A percentile compares a stretch with the other conserved stretches of the same genome.
Conservation (phyloP, 2,113 vertebrate species). For the Lophius piscatorius region DNA sequence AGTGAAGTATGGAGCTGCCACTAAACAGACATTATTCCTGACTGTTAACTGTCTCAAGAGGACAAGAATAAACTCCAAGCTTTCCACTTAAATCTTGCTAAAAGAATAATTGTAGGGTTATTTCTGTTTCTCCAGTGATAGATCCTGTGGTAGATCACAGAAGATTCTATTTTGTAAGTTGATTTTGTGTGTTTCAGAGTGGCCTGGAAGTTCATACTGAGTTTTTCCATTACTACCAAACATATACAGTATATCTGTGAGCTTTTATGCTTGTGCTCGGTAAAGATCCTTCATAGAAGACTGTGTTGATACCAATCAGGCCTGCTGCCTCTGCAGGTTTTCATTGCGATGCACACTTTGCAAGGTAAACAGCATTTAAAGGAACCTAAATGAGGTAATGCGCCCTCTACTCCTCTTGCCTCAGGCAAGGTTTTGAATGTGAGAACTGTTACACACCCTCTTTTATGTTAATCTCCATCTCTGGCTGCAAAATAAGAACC, state of each 20-base stretch:
- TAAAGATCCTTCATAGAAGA: conserved; percentile 20
- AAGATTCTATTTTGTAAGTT: background rate
- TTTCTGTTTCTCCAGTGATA: background rate
- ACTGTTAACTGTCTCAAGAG: too few species aligned
- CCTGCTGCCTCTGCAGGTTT: conserved; percentile 53
- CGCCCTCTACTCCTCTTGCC: conserved; percentile 66
- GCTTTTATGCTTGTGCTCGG: background rate
- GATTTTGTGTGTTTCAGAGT: too few species aligned
- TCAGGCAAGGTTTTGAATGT: conserved; percentile 71
- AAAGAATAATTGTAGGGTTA: background rate
- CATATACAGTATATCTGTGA: background rate
- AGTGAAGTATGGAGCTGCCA: background rate
- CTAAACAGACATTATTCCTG: background rate
- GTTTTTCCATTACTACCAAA: too few species aligned
- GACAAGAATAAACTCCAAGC: background rate
- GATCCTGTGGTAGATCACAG: background rate
- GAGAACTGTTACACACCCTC: conserved; percentile 77
- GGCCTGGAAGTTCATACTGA: too few species aligned
- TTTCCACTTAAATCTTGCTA: background rate
- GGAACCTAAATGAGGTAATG: conserved; percentile 78
- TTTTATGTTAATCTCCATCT: conserved; percentile 83
- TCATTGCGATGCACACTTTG: conserved; percentile 77
- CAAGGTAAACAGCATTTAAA: conserved; percentile 81
- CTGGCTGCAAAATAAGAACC: conserved; percentile 81
- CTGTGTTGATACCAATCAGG: conserved; percentile 51